Percentiles rank a stretch among this genome's conserved stretches.
Conservation (phyloP, 2,113 vertebrate species). For the Odobenus rosmarus region DNA sequence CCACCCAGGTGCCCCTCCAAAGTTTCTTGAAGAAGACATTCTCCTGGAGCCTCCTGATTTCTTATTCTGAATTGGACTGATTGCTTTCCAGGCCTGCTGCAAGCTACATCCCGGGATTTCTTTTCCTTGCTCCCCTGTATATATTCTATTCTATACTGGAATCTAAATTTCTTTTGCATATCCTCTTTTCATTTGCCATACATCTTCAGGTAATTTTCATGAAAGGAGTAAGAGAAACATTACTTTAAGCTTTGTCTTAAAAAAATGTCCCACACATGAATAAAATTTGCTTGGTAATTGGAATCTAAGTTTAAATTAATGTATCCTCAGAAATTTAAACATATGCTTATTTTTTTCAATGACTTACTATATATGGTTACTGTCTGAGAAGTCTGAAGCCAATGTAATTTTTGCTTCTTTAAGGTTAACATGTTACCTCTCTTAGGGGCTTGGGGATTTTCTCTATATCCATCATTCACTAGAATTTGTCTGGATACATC, state of each 20-base stretch:
- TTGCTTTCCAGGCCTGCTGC: not conserved
- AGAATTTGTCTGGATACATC: not conserved
- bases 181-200: not conserved
- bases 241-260: not conserved
- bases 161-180: not conserved
- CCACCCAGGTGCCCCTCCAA: not conserved
- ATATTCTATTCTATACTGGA: not conserved
- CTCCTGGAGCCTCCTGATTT: not conserved
- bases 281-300: not conserved
- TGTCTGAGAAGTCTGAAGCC: not conserved
- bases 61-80: not conserved
- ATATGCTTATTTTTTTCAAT: not conserved
- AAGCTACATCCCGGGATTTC: not conserved
- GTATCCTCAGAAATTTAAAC: not conserved
- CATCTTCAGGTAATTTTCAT: not conserved
- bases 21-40: not conserved
- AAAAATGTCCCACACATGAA: not conserved
- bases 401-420: not conserved
- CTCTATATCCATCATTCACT: not conserved
- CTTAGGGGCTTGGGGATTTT: not conserved
- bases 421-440: not conserved
- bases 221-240: not conserved
- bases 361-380: not conserved
- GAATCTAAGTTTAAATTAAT: constrained; percentile 5
- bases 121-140: not conserved